phyloP scores from a whole-genome alignment of 2,113 vertebrate species.

The Speoplatyrhinus poulsoni region DNA sequence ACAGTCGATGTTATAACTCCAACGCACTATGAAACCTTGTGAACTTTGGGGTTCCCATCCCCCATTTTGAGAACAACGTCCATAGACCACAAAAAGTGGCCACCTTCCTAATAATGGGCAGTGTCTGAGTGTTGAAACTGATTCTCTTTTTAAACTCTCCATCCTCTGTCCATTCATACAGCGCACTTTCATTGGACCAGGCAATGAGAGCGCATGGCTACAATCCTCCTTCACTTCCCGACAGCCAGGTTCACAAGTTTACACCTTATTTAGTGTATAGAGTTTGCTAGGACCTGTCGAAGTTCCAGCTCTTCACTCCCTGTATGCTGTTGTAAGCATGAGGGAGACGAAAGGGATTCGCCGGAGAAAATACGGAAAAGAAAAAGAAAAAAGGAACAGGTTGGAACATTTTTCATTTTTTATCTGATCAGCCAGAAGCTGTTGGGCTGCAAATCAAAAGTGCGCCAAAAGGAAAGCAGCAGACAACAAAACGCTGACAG shows the following conservation, averaged over 20 bases:
- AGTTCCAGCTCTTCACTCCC: constrained; percentile 52
- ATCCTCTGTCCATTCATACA: constrained; percentile 27
- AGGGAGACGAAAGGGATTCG: constrained; percentile 10
- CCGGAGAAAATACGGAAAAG: constrained; percentile 29
- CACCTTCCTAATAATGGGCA: too few species aligned
- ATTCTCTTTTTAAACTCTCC: too few species aligned
- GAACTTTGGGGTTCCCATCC: too few species aligned
- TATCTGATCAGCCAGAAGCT: constrained; percentile 83
- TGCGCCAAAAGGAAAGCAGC: constrained; percentile 56
- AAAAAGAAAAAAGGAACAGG: constrained; percentile 64
- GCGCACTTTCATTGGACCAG: constrained; percentile 4
- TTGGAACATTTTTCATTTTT: constrained; percentile 82
- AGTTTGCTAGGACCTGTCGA: constrained; percentile 67
- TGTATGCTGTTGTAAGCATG: constrained; percentile 17
- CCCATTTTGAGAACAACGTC: too few species aligned
- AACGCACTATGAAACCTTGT: too few species aligned
- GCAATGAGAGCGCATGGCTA: constrained; percentile 17
- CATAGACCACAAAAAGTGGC: too few species aligned
- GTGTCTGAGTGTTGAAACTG: not conserved
- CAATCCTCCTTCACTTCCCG: constrained; percentile 41
- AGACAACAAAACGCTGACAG: constrained; percentile 62
- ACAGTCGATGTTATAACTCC: constrained; percentile 44
- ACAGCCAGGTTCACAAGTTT: constrained; percentile 70
- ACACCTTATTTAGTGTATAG: constrained; percentile 43
- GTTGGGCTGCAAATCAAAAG: constrained; percentile 77